These are phyloP conservation scores for Campoletis raptor DNA, from an alignment of 2,888 invertebrate genomes.

Conservation along the genomic window DNA sequence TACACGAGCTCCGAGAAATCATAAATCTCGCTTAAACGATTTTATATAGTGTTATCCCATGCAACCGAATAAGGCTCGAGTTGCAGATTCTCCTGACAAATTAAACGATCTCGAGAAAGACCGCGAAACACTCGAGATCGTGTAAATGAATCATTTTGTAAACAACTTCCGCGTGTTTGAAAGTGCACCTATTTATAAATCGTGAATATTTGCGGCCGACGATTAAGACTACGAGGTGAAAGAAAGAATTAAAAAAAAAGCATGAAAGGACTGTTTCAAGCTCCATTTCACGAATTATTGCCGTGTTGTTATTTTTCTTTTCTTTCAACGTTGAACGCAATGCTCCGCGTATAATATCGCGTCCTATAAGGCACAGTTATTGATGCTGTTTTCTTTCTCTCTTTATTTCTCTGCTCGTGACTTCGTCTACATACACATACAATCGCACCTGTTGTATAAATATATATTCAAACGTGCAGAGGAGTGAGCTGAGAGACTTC, in stretches of 20 bases:
- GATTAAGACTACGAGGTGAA: neutral
- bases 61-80: neutral
- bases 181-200: slow-evolving; percentile 3
- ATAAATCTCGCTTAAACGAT: slow-evolving; percentile 1
- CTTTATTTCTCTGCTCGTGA: neutral
- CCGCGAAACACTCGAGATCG: neutral
- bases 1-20: neutral
- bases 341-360: slow-evolving; percentile 9
- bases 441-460: neutral
- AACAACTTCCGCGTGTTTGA: slow-evolving; percentile 29
- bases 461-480: neutral
- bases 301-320: slow-evolving; percentile 20
- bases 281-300: slow-evolving; percentile 48
- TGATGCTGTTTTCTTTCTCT: slow-evolving; percentile 38
- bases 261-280: neutral
- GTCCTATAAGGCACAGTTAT: slow-evolving; percentile 39
- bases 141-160: slow-evolving; percentile 28
- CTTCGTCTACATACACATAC: neutral
- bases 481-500: slow-evolving; percentile 14
- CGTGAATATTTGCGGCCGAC: neutral
- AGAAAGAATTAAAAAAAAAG: neutral
- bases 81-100: neutral
- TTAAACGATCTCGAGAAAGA: neutral
- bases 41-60: neutral
- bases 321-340: neutral